Percentiles rank a stretch among this genome's conserved stretches.
These are phyloP conservation scores for Diadegma fenestrale DNA, from an alignment of 2,888 invertebrate genomes.

Conservation along the genomic window DNA sequence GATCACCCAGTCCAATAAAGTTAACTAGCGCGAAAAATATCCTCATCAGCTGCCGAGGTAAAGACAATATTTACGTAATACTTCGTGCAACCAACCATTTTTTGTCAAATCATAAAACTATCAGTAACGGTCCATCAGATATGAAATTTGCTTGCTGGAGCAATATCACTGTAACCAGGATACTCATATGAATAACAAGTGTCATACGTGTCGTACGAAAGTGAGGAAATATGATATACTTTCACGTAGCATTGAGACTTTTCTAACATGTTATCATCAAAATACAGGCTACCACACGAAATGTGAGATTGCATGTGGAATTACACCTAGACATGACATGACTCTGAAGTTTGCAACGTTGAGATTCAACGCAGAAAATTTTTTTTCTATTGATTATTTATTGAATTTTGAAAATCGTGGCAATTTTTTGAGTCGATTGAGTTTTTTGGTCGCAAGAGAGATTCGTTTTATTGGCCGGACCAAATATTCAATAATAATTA, in stretches of 20 bases:
- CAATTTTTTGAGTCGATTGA: too few species aligned
- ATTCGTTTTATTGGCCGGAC: too few species aligned
- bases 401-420: too few species aligned
- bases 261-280: background rate
- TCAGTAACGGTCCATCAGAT: background rate
- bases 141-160: constrained; percentile 13
- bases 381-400: too few species aligned
- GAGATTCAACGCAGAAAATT: too few species aligned
- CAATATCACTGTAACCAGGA: background rate
- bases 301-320: background rate
- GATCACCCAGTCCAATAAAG: background rate
- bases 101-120: background rate
- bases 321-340: background rate
- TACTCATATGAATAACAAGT: constrained; percentile 27
- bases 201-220: constrained; percentile 5
- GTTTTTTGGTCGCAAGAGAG: too few species aligned
- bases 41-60: background rate
- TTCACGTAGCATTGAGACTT: constrained; percentile 15
- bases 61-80: background rate
- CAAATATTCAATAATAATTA: too few species aligned
- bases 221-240: constrained; percentile 43
- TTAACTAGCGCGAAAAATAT: background rate
- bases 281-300: background rate
- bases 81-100: background rate
- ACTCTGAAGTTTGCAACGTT: too few species aligned